Conservation (phyloP, 2,888 invertebrate genomes). For the Sclerodermus sp. region DNA sequence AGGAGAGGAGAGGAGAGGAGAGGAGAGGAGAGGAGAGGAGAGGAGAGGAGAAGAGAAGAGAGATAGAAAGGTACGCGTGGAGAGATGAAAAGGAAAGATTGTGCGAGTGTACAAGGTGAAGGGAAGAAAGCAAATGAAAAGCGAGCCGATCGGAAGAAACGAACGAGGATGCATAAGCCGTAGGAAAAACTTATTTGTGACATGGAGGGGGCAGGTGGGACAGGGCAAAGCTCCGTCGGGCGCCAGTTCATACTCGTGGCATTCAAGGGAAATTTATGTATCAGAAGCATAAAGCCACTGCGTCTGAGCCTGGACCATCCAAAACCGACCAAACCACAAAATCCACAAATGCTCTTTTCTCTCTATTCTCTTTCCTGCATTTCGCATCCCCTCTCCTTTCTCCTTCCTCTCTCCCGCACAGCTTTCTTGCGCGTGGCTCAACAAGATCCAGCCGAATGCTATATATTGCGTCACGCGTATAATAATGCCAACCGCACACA, state of each 20-base stretch:
- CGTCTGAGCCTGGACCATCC: conserved; percentile 14
- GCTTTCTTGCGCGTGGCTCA: too few relatives aligned
- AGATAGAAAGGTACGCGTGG: conserved; percentile 6
- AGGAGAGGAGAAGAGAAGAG: conserved; percentile 9
- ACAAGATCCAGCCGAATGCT: too few relatives aligned
- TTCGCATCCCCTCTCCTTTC: conserved; percentile 13
- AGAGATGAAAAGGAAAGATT: not conserved
- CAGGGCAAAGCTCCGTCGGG: conserved; percentile 24
- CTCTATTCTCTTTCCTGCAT: conserved; percentile 10
- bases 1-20: conserved; percentile 1
- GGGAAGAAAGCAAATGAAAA: conserved; percentile 4
- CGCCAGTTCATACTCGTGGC: conserved; percentile 35
- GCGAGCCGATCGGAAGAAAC: conserved; percentile 1
- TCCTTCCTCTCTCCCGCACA: conserved; percentile 10
- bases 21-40: conserved; percentile 5
- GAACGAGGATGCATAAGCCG: not conserved
- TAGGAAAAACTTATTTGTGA: conserved; percentile 8
- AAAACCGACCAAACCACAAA: conserved; percentile 33
- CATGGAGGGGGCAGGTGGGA: conserved; percentile 33
- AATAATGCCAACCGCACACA: too few relatives aligned
- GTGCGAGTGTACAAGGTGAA: too few relatives aligned
- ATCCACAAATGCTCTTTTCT: conserved; percentile 31
- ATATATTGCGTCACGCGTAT: conserved; percentile 1
- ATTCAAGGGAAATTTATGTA: conserved; percentile 49
- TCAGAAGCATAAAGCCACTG: conserved; percentile 45